Evolutionary conservation across 1,140 invertebrate genomes (phyloP), one percentile per base, ranked within the genome.

Genomic region (Rhyacophila brunnea): DNA sequence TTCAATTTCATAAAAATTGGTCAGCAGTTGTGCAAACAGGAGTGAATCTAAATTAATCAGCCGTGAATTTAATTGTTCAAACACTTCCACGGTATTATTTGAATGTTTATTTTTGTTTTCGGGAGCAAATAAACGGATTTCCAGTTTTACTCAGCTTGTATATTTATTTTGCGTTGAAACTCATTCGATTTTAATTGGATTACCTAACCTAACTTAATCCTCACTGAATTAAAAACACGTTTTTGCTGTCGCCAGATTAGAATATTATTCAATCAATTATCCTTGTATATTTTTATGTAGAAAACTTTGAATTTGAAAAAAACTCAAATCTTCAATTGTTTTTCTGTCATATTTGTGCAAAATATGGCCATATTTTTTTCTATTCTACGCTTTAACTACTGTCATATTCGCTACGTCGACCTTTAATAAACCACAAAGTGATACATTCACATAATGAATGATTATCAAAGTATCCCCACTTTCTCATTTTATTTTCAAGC

Each of bases 161-260:
- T 49, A 35, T 52, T 52, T 52, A 19, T 38, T 40, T 38, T 19
- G 32, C 38, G 49, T 40, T 52, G 32, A 40, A 15, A 40, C 38
- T 40, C 49, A 38, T 40, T 52, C 49, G 15, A 52, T 52, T 52
- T 52, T 52, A 52, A 52, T 52, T 52, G 49, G 49, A 52, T 52
- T 52, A 52, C 17, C 49, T 50, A 28, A 28, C 23, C 32, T 45
- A 2, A 45, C 43, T n/a, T 45, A 45, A 45, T 45, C 43, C 43
- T 4, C 17, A 6, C 43, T 6, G 43, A 40, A 45, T 45, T 45
- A 45, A 45, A 45, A 45, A 45, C 2, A 45, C 43, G 6, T 45
- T 17, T 45, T 40, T 40, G 3, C 5, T 40, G 5, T 40, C 5
- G 38, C 11, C 38, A 40, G 11, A 40, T n/a, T n/a, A n/a, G n/a